Conservation (phyloP, 2,797 vertebrate genomes). For the Poecilia gillii region DNA sequence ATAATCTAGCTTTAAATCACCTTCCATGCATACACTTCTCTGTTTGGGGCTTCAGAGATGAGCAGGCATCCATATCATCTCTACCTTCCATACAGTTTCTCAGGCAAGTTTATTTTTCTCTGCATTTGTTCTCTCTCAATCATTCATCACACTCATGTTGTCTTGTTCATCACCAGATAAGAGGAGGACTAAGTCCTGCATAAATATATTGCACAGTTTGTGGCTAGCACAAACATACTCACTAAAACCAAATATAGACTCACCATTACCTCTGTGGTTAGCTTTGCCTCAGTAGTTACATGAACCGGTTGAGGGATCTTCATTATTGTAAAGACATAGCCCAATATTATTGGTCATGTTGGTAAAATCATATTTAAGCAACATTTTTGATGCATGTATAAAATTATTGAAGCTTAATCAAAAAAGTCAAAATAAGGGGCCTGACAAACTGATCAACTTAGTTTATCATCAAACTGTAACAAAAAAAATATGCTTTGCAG, state of each 20-base stretch:
- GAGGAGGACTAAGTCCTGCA: background rate
- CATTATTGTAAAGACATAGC: background rate
- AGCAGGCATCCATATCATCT: slow-evolving; percentile 32
- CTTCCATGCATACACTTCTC: slow-evolving; percentile 61
- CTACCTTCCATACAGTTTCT: slow-evolving; percentile 55
- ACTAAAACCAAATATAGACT: background rate
- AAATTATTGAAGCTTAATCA: background rate
- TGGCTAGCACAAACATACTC: background rate
- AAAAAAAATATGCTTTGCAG: background rate
- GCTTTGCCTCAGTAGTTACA: background rate
- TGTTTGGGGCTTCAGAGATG: slow-evolving; percentile 62
- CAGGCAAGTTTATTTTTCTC: slow-evolving; percentile 23
- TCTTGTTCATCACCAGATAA: background rate
- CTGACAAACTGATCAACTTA: background rate
- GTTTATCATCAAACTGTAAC: background rate
- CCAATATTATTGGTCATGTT: background rate
- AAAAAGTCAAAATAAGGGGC: background rate
- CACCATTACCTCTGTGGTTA: background rate
- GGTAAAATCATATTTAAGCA: background rate
- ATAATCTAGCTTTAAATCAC: slow-evolving; percentile 58
- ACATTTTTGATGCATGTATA: background rate
- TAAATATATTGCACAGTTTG: background rate
- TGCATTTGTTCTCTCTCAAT: slow-evolving; percentile 14
- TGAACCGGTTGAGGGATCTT: background rate
- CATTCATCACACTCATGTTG: background rate